phyloP scores from a whole-genome alignment of 2,797 vertebrate genomes.

The Tinamus major region DNA sequence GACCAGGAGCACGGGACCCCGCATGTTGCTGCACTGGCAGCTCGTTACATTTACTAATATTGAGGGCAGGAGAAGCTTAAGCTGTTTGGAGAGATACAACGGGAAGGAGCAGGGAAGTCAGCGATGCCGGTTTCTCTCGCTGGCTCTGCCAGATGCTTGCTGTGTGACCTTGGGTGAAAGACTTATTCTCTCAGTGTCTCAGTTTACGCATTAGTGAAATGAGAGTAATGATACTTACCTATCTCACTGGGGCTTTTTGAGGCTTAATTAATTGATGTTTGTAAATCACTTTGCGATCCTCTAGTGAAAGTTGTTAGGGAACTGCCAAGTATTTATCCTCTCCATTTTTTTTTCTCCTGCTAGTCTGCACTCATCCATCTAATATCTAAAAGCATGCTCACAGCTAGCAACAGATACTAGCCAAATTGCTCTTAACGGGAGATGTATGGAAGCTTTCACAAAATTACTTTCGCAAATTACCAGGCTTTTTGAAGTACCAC shows the following conservation, averaged over 20 bases:
- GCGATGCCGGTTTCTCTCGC: not conserved
- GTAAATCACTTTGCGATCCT: constrained; percentile 64
- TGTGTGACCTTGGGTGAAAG: constrained; percentile 63
- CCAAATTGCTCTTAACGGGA: constrained; percentile 59
- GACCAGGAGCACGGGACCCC: not conserved
- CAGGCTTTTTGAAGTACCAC: constrained; percentile 27
- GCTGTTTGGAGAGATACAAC: not conserved
- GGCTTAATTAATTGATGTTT: constrained; percentile 73
- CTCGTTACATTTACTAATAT: not conserved
- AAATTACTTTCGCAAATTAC: constrained; percentile 60
- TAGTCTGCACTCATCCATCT: constrained; percentile 57
- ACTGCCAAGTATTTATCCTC: constrained; percentile 63
- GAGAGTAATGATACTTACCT: constrained; percentile 69
- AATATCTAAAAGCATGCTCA: constrained; percentile 58
- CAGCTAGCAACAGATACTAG: constrained; percentile 45
- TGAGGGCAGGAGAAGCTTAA: not conserved
- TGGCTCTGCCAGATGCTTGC: constrained; percentile 45
- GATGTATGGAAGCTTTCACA: constrained; percentile 53
- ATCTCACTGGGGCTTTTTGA: constrained; percentile 46
- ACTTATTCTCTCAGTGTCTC: constrained; percentile 44
- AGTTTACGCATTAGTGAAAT: constrained; percentile 65
- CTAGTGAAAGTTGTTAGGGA: constrained; percentile 50
- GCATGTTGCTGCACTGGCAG: fast-evolving
- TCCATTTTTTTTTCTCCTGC: not conserved
- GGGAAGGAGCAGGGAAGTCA: constrained; percentile 2